phyloP scores from a whole-genome alignment of 2,888 invertebrate species.

The Myopa testacea region DNA sequence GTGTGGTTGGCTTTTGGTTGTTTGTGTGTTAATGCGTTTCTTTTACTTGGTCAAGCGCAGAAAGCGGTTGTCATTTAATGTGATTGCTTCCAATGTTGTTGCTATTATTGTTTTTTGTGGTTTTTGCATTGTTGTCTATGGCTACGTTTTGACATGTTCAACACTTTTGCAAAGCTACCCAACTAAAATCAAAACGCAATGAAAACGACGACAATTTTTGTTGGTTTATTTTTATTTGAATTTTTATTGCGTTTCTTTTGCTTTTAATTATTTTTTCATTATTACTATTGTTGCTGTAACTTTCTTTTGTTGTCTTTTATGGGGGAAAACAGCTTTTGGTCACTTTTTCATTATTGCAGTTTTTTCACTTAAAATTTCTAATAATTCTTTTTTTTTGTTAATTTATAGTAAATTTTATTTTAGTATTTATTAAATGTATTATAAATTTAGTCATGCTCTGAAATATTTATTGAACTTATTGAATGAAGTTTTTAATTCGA shows the following conservation, averaged over 20 bases:
- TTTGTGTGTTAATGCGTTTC: background rate
- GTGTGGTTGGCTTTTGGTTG: background rate
- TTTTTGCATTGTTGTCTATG: background rate
- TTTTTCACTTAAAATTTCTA: background rate
- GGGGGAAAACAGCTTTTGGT: background rate
- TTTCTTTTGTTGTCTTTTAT: constrained; percentile 4
- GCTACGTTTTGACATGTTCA: background rate
- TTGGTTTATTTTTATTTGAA: background rate
- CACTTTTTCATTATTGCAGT: background rate
- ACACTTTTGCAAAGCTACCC: background rate
- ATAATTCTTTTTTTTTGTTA: background rate
- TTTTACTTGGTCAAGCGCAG: constrained; percentile 18
- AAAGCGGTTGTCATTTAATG: constrained; percentile 9
- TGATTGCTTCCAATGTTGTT: background rate
- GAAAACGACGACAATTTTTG: background rate
- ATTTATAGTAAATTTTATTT: background rate
- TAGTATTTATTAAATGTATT: too few species aligned
- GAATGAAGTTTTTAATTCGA: too few species aligned
- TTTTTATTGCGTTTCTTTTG: background rate
- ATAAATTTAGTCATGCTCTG: too few species aligned
- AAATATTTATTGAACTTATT: too few species aligned
- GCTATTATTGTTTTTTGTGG: background rate
- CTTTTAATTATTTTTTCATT: background rate
- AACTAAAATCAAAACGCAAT: background rate
- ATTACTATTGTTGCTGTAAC: background rate